Evolutionary conservation across 2,797 vertebrate genomes (phyloP).

Genomic region (Xenentodon cancila): DNA sequence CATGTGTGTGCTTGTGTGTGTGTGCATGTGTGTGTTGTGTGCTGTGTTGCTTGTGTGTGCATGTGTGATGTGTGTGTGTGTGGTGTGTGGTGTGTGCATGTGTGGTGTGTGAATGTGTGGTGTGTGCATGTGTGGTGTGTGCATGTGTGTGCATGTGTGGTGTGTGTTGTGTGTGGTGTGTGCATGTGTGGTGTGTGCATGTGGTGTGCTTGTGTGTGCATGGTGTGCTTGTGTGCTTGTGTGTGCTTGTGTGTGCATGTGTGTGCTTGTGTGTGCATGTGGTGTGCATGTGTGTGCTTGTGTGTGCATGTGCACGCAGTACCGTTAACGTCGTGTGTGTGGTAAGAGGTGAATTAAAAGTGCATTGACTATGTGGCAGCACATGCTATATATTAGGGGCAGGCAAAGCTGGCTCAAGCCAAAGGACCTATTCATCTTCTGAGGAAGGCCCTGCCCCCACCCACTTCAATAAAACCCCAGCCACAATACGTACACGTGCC

Average conservation of each 20-base stretch:
- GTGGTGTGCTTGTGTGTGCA: constrained; percentile 19
- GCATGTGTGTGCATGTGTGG: constrained; percentile 50
- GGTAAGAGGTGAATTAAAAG: constrained; percentile 84
- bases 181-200: too few relatives aligned
- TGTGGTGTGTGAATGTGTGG: too few relatives aligned
- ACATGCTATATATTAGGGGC: constrained; percentile 83
- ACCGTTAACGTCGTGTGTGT: constrained; percentile 60
- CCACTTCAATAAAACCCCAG: background rate
- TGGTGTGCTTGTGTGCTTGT: too few relatives aligned
- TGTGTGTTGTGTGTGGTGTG: constrained; percentile 29
- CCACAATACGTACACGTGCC: constrained; percentile 56
- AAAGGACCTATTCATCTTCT: constrained; percentile 82
- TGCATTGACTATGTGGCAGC: constrained; percentile 90
- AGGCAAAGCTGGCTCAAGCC: constrained; percentile 66
- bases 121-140: constrained; percentile 21
- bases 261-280: constrained; percentile 22
- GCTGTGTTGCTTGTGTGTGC: constrained; percentile 23
- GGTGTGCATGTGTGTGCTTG: constrained; percentile 18
- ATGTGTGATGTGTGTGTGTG: too few relatives aligned
- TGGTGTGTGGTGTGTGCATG: constrained; percentile 20
- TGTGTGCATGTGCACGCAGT: constrained; percentile 21
- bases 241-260: constrained; percentile 21
- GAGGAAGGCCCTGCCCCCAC: constrained; percentile 42
- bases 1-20: constrained; percentile 21
- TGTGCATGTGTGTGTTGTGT: constrained; percentile 51